Evolutionary conservation across 1,140 invertebrate genomes (phyloP), one percentile per base, ranked within the genome.

Genomic region (Eurosta solidaginis): DNA sequence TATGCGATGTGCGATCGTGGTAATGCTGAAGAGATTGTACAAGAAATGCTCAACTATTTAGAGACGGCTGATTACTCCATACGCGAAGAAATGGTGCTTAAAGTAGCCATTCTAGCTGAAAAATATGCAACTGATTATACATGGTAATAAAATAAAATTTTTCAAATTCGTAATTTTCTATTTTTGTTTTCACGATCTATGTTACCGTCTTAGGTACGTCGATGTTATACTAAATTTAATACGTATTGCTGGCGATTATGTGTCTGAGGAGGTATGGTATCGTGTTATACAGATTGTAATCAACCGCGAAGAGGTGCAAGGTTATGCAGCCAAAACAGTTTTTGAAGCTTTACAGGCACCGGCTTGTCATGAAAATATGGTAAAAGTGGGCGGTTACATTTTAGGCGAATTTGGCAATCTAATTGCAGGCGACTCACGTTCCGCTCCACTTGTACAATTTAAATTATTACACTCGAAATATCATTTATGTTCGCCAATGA

Each of bases 1-100:
- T 99, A 99, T 89, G 98, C 98, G 17, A 99, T 99, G 98, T 99
- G 98, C 90, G 98, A 99, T 89, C 96, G 98, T 83, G 97, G 96
- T 76, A 99, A 99, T 90, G 97, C 98, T 14, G 98, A 99, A 89
- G 97, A 99, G 90, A 99, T 99, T 88, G 98, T 99, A 2, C 96
- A 98, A 88, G 98, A 99, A 90, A 99, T 99, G 98, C 90, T 99
- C 47, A 96, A 97, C 84, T 99, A 99, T 88, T 90, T 99, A 78
- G 98, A 99, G 91, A 98, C 97, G 17, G 98, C 98, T 40, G 98
- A 99, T 90, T 99, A 99, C 89, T 99, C 98, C 22, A 99, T 99
- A 83, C 92, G 98, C 82, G 98, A 99, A 90, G 98, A 99, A 90
- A 99, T 99, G 98, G 98, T 99, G 12, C 90, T 99, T 9, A 99